Base-by-base conservation (phyloP, 2,888 invertebrate genomes). In the Drosophila mulleri region DNA sequence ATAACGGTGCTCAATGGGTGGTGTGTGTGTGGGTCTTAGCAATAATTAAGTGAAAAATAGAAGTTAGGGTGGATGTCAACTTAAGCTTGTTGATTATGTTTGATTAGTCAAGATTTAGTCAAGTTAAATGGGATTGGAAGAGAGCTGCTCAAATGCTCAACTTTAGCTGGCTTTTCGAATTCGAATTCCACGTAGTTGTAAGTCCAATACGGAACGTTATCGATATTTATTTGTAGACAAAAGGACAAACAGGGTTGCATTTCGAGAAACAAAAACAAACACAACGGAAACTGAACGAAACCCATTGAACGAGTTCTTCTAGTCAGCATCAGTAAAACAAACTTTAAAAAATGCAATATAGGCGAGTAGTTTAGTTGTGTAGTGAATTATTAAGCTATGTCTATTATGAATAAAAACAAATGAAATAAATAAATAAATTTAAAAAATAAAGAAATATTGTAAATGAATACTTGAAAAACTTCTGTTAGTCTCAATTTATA, bases 41-140 rank as follows among this genome's bases (percentile, higher is more conserved):
- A 76, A 86, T 83, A 84, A 84, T 88, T 83, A 88, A 88, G 78
- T 88, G 71, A 88, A 78, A 88, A 75, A 86, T 84, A 75, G 83
- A 69, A 75, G 72, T 88, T 72, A 72, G 83, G 75, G 73, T 68
- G 63, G 72, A 56, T 68, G 75, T 75, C 71, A 75, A 69, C 75
- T 76, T 83, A 88, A 84, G 83, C 84, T 73, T 83, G 88, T 86
- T 84, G 75, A 84, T 88, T 86, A 78, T 80, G 81, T 84, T 88
- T 84, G 75, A 88, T 84, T 84, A 83, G 83, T 73, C 75, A 74
- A 78, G 81, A 84, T 84, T 84, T 87, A 75, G 72, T 37, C 39
- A 58, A 69, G 65, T 80, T 77, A 65, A 57, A 59, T 66, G 37
- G 42, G 14, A 47, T 4, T 9, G 20, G 16, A 69, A 44, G 12